These are phyloP conservation scores for Syngnathoides biaculeatus DNA, from an alignment of 2,113 vertebrate species.

Conservation along the genomic window DNA sequence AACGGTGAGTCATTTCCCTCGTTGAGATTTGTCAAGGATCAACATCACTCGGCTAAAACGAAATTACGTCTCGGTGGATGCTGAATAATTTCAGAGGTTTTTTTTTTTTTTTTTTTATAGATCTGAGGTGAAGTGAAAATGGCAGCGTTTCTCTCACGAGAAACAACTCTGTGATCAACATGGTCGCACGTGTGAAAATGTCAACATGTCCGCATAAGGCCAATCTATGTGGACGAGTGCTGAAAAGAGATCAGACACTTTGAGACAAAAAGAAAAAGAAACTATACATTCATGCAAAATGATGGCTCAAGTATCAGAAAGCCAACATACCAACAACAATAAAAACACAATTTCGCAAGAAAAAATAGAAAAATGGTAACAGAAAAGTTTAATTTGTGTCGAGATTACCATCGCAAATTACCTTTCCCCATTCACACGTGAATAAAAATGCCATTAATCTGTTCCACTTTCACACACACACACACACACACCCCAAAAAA, in stretches of 20 bases:
- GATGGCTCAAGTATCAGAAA: too few species aligned
- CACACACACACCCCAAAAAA: too few species aligned
- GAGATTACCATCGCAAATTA: too few species aligned
- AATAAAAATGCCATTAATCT: too few species aligned
- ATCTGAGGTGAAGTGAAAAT: constrained; percentile 45
- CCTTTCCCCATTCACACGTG: too few species aligned
- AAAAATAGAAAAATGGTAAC: too few species aligned
- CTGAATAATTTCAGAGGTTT: constrained; percentile 17
- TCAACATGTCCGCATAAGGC: constrained; percentile 48
- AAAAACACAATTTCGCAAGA: too few species aligned
- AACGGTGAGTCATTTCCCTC: constrained; percentile 39
- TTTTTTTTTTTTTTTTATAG: constrained; percentile 26
- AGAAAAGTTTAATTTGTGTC: too few species aligned
- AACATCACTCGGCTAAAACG: constrained; percentile 49
- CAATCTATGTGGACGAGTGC: constrained; percentile 5
- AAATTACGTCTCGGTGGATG: constrained; percentile 38
- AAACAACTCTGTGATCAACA: constrained; percentile 50
- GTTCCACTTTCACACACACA: too few species aligned
- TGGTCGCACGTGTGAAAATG: constrained; percentile 48
- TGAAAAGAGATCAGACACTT: background rate
- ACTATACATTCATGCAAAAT: too few species aligned
- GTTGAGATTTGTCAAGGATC: constrained; percentile 44
- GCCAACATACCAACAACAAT: too few species aligned
- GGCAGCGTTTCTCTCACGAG: constrained; percentile 37
- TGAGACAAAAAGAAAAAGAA: background rate